These are phyloP conservation scores for Sciaenops ocellatus DNA, from an alignment of 2,797 vertebrate species.

Conservation along the genomic window DNA sequence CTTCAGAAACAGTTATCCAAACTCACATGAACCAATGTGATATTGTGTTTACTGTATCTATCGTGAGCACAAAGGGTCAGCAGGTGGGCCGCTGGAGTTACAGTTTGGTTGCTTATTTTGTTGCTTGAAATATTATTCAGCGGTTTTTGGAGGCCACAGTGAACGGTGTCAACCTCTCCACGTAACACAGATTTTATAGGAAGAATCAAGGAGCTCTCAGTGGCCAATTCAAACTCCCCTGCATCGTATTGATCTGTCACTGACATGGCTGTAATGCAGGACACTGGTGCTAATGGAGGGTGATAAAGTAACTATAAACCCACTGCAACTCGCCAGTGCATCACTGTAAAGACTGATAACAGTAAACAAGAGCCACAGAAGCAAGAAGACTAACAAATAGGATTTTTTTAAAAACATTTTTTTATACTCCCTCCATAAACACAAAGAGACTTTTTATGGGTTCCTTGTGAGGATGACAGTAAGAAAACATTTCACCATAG, in stretches of 20 bases:
- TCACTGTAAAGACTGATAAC: conserved; percentile 58
- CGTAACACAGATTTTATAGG: conserved; percentile 77
- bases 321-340: conserved; percentile 58
- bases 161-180: conserved; percentile 48
- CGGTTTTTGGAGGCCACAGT: conserved; percentile 34
- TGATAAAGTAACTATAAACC: conserved; percentile 85
- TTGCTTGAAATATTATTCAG: conserved; percentile 60
- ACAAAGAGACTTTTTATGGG: conserved; percentile 65
- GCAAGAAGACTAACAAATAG: conserved; percentile 46
- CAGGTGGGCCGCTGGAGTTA: conserved; percentile 6
- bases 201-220: conserved; percentile 68
- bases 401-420: conserved; percentile 37
- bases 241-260: conserved; percentile 79
- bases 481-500: conserved; percentile 57
- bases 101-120: conserved; percentile 31
- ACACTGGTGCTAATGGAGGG: conserved; percentile 81
- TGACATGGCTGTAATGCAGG: conserved; percentile 82
- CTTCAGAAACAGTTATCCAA: conserved; percentile 8
- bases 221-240: conserved; percentile 69
- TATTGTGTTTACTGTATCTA: conserved; percentile 16
- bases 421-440: conserved; percentile 67
- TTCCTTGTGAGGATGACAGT: conserved; percentile 61
- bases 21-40: neutral
- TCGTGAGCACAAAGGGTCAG: conserved; percentile 21
- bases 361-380: conserved; percentile 29